Evolutionary conservation across 2,888 invertebrate genomes (phyloP).

Genomic region (Blomia tropicalis): DNA sequence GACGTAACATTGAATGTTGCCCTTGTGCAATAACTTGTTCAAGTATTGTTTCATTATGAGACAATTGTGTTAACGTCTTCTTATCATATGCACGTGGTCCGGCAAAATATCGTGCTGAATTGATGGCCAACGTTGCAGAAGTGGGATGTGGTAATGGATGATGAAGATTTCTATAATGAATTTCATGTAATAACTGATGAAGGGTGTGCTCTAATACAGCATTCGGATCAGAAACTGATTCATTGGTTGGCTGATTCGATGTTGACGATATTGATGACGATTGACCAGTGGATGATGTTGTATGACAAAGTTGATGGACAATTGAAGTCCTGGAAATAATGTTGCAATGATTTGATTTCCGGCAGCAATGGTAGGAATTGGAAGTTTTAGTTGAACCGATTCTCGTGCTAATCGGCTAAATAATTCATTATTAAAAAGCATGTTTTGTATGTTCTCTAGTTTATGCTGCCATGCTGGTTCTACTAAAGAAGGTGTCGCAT

Average conservation of each 20-base stretch:
- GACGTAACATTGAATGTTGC: conserved; percentile 80
- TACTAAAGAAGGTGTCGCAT: conserved; percentile 38
- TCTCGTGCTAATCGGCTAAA: conserved; percentile 86
- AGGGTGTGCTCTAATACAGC: conserved; percentile 91
- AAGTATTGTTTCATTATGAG: conserved; percentile 71
- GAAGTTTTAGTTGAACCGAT: conserved; percentile 77
- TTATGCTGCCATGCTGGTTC: conserved; percentile 89
- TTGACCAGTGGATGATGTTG: conserved; percentile 42
- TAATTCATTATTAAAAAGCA: conserved; percentile 86
- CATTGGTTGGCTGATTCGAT: neutral
- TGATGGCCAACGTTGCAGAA: conserved; percentile 80
- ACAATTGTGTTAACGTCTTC: conserved; percentile 71
- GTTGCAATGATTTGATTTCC: conserved; percentile 93
- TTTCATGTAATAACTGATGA: conserved; percentile 77
- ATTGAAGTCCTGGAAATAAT: conserved; percentile 74
- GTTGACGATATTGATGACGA: neutral
- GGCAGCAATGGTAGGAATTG: conserved; percentile 88
- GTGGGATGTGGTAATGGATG: conserved; percentile 80
- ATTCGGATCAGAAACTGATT: conserved; percentile 53
- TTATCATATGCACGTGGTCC: conserved; percentile 79
- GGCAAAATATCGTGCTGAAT: conserved; percentile 57
- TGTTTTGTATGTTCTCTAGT: conserved; percentile 90
- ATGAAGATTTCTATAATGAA: conserved; percentile 78
- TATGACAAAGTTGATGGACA: conserved; percentile 83
- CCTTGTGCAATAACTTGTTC: conserved; percentile 92